Conservation (phyloP, 2,797 vertebrate species). For the Neoniphon sammara region DNA sequence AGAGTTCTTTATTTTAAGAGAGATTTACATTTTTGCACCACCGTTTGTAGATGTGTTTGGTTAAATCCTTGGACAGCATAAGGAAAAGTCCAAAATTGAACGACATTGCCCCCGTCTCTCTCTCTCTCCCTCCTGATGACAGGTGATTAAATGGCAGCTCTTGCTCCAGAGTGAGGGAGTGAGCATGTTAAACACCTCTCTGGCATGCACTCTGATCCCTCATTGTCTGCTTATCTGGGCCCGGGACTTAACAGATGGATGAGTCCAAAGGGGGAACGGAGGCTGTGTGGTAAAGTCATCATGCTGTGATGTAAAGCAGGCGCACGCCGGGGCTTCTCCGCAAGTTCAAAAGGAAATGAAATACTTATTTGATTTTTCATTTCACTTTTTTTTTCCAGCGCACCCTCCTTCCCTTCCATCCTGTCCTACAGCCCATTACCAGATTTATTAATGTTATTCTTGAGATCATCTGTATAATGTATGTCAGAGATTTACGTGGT, state of each 20-base stretch:
- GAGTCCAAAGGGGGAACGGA: conserved; percentile 50
- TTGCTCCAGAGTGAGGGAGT: conserved; percentile 28
- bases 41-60: conserved; percentile 14
- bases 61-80: conserved; percentile 14
- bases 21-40: conserved; percentile 43
- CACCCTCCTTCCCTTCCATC: conserved; percentile 49
- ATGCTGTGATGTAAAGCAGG: conserved; percentile 73
- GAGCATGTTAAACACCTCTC: conserved; percentile 59
- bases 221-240: conserved; percentile 72
- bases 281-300: conserved; percentile 79
- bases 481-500: conserved; percentile 71
- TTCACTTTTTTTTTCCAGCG: conserved; percentile 35
- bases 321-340: conserved; percentile 55
- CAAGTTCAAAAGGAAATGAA: conserved; percentile 78
- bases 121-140: conserved; percentile 12
- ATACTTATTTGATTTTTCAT: conserved; percentile 72
- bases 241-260: conserved; percentile 68
- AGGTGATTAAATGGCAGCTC: conserved; percentile 54
- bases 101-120: conserved; percentile 1
- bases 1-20: conserved; percentile 23
- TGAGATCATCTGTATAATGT: conserved; percentile 68
- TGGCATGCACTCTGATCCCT: conserved; percentile 66
- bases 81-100: neutral
- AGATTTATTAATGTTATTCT: conserved; percentile 79
- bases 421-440: conserved; percentile 42